phyloP scores from a whole-genome alignment of 1,140 invertebrate genomes.

The Drosophila miranda region DNA sequence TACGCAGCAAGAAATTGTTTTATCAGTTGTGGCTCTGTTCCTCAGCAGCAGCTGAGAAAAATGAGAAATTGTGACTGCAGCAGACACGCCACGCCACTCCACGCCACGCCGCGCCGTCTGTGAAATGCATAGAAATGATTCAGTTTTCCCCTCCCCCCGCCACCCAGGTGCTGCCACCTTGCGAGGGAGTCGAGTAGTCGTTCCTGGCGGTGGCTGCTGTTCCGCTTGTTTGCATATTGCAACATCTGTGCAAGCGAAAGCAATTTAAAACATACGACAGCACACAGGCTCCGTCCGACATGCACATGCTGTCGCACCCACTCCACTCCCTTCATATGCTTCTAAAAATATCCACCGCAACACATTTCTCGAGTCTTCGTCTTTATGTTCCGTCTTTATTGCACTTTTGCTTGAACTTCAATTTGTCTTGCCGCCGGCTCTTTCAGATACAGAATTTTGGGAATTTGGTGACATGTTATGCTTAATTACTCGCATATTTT shows the following conservation, averaged over 20 bases:
- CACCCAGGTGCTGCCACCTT: slow-evolving; percentile 41
- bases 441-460: slow-evolving; percentile 15
- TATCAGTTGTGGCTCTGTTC: slow-evolving; percentile 27
- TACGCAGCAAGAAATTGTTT: slow-evolving; percentile 30
- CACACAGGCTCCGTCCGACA: slow-evolving; percentile 52
- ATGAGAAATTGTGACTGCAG: not conserved
- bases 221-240: slow-evolving; percentile 75
- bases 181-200: slow-evolving; percentile 26
- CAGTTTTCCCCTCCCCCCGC: not conserved
- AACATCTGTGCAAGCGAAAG: slow-evolving; percentile 75
- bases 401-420: too few relatives aligned
- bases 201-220: slow-evolving; percentile 40
- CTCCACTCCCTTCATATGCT: not conserved
- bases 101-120: not conserved
- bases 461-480: slow-evolving; percentile 3
- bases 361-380: too few relatives aligned
- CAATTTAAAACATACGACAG: slow-evolving; percentile 67
- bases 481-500: slow-evolving; percentile 48
- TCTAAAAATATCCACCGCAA: too few relatives aligned
- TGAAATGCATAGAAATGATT: slow-evolving; percentile 28
- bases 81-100: not conserved
- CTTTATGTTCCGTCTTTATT: too few relatives aligned
- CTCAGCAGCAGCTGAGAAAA: not conserved
- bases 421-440: not conserved
- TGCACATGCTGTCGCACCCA: slow-evolving; percentile 27